A percentile compares a stretch with the other conserved stretches of the same genome.
Conservation (phyloP, 1,140 invertebrate genomes). For the Lordiphosa mommai region DNA sequence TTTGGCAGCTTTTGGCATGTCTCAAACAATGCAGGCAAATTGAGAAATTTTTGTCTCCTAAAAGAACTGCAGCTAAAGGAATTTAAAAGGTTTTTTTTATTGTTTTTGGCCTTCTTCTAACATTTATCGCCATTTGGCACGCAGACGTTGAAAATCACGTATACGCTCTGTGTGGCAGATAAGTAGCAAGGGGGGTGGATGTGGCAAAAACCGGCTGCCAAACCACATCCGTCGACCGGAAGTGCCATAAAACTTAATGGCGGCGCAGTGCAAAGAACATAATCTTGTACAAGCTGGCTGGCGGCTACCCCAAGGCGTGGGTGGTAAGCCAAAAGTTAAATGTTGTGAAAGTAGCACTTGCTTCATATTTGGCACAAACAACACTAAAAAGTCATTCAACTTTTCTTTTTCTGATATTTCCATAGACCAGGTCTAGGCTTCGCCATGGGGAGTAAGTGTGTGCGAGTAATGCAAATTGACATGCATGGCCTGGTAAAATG, state of each 20-base stretch:
- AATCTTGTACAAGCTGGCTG: conserved; percentile 60
- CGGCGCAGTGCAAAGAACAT: conserved; percentile 62
- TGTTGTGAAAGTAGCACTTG: conserved; percentile 56
- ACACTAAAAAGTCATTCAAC: conserved; percentile 67
- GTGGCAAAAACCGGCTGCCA: neutral
- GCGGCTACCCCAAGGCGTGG: neutral
- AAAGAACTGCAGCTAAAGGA: conserved; percentile 2
- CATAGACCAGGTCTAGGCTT: neutral
- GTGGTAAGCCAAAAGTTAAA: conserved; percentile 47
- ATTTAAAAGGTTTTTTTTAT: conserved; percentile 17
- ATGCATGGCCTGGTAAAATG: conserved; percentile 37
- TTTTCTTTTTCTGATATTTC: conserved; percentile 37
- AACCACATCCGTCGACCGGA: conserved; percentile 70
- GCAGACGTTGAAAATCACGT: conserved; percentile 65
- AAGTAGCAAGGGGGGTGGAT: conserved; percentile 27
- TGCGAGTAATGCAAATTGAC: conserved; percentile 52
- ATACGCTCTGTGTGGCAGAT: conserved; percentile 60
- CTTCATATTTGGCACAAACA: conserved; percentile 27
- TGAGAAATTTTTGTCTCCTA: neutral
- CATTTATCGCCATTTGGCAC: conserved; percentile 56
- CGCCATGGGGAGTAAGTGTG: neutral
- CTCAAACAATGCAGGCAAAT: neutral
- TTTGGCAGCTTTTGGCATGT: too few species aligned
- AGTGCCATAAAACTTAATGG: conserved; percentile 78
- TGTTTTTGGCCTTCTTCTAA: conserved; percentile 1